Evolutionary conservation across 2,113 vertebrate species (phyloP), one percentile per base, ranked within the genome.

Genomic region (Tinamus guttatus): DNA sequence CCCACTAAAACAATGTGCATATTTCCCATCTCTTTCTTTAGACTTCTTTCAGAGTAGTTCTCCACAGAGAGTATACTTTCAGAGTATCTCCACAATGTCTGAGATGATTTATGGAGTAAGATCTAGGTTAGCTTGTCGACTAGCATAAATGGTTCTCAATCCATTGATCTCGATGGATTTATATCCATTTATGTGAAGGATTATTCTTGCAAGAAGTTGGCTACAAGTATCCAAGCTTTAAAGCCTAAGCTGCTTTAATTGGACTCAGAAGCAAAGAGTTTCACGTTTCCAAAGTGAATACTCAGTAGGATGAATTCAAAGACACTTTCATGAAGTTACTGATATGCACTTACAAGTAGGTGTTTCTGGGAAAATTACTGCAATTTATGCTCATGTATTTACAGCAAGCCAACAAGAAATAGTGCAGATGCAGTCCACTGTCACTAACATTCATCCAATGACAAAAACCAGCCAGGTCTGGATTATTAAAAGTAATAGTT

Each of bases 211-310:
- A 78, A 78, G 85, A 58, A 76, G 52, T 56, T 60, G 71, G 54
- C 75, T 82, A 27, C 15, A 32, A 59, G 45, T 43, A 62, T n/a
- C 36, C 54, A 20, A 59, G 64, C 58, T 95, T 95, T 93, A 93
- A 89, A 95, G 65, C 60, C 79, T 10, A 43, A 58, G 28, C 45
- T 88, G 82, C 68, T 93, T 88, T 93, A 94, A 95, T 70, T 91
- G 87, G 85, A 43, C 85, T 81, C 58, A 27, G 9, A 82, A 70
- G 59, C 65, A 34, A 93, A 77, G 7, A 24, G 73, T 85, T 90
- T 91, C 40, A 15, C 62, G 75, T 91, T 93, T 81, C 82, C 65
- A 27, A 88, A 91, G 79, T n/a, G 84, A 83, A 51, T 40, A 24
- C 43, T 83, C 73, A 16, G 63, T 5, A 68, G 73, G 73, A 81